Conservation (phyloP, 2,797 vertebrate genomes). For the Phataginus tricuspis region DNA sequence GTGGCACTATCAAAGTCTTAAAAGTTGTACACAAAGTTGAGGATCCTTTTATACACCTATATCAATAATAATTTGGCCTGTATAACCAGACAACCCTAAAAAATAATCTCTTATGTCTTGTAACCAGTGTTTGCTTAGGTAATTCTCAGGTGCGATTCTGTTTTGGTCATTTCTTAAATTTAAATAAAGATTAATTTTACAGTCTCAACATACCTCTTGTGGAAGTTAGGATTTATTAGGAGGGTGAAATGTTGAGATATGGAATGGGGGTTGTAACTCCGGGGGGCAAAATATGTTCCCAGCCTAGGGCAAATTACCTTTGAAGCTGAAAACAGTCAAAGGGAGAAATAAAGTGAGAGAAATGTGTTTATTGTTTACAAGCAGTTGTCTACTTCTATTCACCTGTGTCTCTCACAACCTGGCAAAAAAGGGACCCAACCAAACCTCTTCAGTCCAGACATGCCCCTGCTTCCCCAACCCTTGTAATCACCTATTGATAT, state of each 20-base stretch:
- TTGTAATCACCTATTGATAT: no score
- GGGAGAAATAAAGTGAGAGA: no score
- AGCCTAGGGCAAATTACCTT: no score
- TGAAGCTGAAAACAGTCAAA: no score
- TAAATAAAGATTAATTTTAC: neutral
- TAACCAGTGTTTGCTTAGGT: neutral
- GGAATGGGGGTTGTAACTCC: neutral
- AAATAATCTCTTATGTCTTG: neutral
- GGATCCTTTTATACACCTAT: neutral
- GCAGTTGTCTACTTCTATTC: no score
- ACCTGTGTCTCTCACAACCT: no score
- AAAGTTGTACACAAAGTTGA: neutral
- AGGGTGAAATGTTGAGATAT: neutral
- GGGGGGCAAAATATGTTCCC: no score
- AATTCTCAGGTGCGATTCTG: neutral
- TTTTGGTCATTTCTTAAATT: slow-evolving; percentile 15
- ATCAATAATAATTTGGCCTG: neutral
- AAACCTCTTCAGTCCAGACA: no score
- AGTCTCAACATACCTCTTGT: neutral
- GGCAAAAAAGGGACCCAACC: no score
- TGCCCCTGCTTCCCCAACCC: no score
- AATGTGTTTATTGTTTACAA: no score
- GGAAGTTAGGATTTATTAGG: neutral
- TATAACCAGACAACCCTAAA: neutral
- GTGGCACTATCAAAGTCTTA: neutral